A percentile compares a stretch with the other conserved stretches of the same genome.
Evolutionary conservation across 2,113 vertebrate genomes (phyloP).

Genomic region (Crypturellus undulatus): DNA sequence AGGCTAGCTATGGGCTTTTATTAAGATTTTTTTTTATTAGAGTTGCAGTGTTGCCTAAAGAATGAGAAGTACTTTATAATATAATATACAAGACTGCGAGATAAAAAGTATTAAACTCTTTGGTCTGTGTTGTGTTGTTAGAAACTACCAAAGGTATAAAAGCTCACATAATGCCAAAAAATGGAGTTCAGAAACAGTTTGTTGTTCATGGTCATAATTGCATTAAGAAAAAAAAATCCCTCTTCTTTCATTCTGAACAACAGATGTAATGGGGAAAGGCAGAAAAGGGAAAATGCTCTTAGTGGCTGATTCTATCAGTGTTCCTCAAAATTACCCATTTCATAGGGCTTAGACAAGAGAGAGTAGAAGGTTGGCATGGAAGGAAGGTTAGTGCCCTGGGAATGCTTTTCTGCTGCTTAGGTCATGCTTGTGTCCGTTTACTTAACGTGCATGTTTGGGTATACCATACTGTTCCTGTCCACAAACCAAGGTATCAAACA

Average conservation of each 20-base stretch:
- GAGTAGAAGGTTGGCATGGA: background rate
- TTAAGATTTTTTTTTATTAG: background rate
- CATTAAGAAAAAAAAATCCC: background rate
- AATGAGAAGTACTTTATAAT: background rate
- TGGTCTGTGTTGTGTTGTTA: background rate
- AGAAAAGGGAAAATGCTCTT: background rate
- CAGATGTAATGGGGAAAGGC: background rate
- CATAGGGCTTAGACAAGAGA: background rate
- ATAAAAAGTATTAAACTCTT: background rate
- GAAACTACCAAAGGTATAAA: background rate
- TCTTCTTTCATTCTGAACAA: background rate
- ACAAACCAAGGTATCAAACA: background rate
- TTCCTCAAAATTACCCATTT: background rate
- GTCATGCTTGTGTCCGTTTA: background rate
- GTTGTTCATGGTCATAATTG: background rate
- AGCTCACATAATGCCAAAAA: background rate
- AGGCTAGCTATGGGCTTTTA: background rate
- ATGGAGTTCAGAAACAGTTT: background rate
- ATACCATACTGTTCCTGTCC: background rate
- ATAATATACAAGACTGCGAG: fast-evolving
- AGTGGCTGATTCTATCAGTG: background rate
- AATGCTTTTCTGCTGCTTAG: background rate
- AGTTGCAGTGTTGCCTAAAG: background rate
- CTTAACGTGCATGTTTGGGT: background rate
- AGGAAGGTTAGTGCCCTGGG: background rate